Base-by-base conservation (phyloP, 2,113 vertebrate species). In the Sardina pilchardus region DNA sequence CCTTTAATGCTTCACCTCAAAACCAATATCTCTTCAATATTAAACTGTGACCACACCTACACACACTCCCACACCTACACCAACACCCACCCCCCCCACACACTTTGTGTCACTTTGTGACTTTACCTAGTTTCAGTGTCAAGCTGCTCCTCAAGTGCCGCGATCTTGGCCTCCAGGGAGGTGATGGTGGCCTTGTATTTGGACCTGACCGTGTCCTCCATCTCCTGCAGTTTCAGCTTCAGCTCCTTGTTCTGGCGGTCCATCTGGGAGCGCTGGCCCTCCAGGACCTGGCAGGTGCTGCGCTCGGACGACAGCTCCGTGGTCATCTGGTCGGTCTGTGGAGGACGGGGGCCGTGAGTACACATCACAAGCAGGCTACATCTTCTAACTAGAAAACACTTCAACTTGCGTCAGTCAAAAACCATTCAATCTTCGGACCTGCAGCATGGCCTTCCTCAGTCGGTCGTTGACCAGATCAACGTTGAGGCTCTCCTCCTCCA, bases 231-330 rank as follows among this genome's bases (percentile, higher is more conserved):
- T 90, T 98, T 99, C 82, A 96, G 91, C 88, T 97, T 98, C 81
- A 99, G 93, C 90, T 99, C 98, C 91, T 99, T 99, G 93, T 98
- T 99, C 94, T 98, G 97, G 67, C 97, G 97, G 84, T 99, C 97
- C 81, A 98, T 88, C 92, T 99, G 98, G 85, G 97, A 95, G 83
- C 97, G 95, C 8, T 95, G 90, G 0, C 97, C 98, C 93, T 99
- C 98, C 24, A 98, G 95, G 86, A 95, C 96, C 94, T 98, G 97
- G 0, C 95, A 91, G 0, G 94, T 96, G 92, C 96, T 96, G 81
- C 97, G 97, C 92, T 99, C 98, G 0, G 96, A 90, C 0, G 93
- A 91, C 92, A 99, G 87, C 90, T 99, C 98, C 0, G 96, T 93
- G 12, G 95, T 97, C 90, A 98, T 88, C 93, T 98, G 97, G 87